These are phyloP conservation scores for Elmis aenea DNA, from an alignment of 2,888 invertebrate genomes.

Conservation along the genomic window DNA sequence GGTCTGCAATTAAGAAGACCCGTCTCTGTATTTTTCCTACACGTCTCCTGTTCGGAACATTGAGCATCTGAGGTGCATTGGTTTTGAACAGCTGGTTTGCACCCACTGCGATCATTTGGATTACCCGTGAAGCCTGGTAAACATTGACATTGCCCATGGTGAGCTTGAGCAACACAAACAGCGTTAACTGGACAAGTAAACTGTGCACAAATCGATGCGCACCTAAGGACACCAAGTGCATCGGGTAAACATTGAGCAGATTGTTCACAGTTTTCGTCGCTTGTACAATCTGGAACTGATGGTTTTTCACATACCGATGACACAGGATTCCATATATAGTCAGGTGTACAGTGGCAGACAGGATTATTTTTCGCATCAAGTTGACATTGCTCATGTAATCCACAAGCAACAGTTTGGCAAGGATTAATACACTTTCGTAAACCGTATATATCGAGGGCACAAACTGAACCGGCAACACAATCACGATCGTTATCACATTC, in stretches of 20 bases:
- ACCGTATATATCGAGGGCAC: constrained; percentile 60
- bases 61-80: constrained; percentile 75
- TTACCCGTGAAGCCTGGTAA: constrained; percentile 79
- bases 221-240: constrained; percentile 78
- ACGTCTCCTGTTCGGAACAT: constrained; percentile 78
- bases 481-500: constrained; percentile 67
- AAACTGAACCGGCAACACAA: constrained; percentile 67
- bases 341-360: constrained; percentile 72
- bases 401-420: constrained; percentile 76
- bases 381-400: constrained; percentile 75
- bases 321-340: constrained; percentile 79
- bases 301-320: constrained; percentile 80
- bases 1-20: constrained; percentile 65
- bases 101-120: constrained; percentile 86
- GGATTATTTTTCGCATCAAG: constrained; percentile 63
- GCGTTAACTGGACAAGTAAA: constrained; percentile 84
- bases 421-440: constrained; percentile 68
- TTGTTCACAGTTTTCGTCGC: constrained; percentile 65
- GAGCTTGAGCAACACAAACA: constrained; percentile 67
- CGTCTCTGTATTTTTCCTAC: constrained; percentile 55
- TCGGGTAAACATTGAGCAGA: constrained; percentile 75
- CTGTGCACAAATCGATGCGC: constrained; percentile 69
- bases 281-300: constrained; percentile 74
- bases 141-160: constrained; percentile 79
- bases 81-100: constrained; percentile 65